Base-by-base conservation (phyloP, 2,797 vertebrate species). In the Neopelma chrysocephalum region DNA sequence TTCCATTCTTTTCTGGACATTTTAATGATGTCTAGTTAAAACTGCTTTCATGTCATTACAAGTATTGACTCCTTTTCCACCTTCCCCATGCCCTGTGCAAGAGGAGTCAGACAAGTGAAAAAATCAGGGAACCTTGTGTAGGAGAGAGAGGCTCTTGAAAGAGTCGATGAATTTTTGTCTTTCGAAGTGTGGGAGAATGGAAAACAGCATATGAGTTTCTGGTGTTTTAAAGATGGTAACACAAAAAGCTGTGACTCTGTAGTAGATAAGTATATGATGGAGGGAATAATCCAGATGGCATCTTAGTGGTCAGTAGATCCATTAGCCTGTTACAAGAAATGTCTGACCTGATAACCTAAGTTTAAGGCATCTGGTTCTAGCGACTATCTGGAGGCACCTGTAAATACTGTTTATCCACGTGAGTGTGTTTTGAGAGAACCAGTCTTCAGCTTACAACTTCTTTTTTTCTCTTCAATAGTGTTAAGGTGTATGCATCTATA, bases 81-180 rank as follows among this genome's bases (percentile, higher is more conserved):
- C 4, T 76, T n/a, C 14, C 10, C 4, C 1, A 15, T 0, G 0
- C 5, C 10, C 19, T 1, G 1, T 78, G 38, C 34, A 40, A 57
- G 32, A 56, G 25, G 54, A 92, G 45, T 9, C 20, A 62, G 15
- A 47, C 32, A 73, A 65, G 13, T 32, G 38, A 45, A 87, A 65
- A 56, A 54, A 12, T 11, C 0, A 0, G 2, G 22, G 7, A 81
- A 32, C 4, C 4, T 18, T 72, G 15, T 36, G 14, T n/a, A 48
- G 31, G 54, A 78, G 12, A 80, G 25, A 42, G 57, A 11, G 5
- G 9, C 47, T 82, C 4, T 76, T 53, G 26, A 21, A 58, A 27
- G 14, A 53, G 20, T 42, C 0, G 2, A 1, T 23, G 20, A 61
- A 42, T 17, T 42, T 75, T 19, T 54, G 20, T 64, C 42, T 85